phyloP scores from a whole-genome alignment of 92 coral and sea anemone genomes.

The Meandrina meandrites region DNA sequence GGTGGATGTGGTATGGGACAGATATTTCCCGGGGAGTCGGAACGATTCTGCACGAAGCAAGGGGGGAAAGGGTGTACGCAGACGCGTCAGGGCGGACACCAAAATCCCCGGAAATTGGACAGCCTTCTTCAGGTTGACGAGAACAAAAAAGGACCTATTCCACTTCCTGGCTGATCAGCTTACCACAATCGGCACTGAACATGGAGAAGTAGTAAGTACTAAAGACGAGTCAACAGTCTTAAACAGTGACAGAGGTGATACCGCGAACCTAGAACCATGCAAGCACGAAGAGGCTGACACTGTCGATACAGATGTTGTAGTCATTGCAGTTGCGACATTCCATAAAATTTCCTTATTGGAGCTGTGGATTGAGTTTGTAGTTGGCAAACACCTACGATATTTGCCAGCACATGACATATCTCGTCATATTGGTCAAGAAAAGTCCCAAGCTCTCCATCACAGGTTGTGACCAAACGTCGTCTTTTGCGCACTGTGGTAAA shows the following conservation, averaged over 20 bases:
- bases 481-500: constrained; percentile 59
- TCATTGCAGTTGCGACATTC: constrained; percentile 35
- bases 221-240: constrained; percentile 30
- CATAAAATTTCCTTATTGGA: constrained; percentile 30
- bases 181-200: constrained; percentile 31
- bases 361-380: constrained; percentile 67
- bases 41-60: constrained; percentile 15
- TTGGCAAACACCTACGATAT: constrained; percentile 62
- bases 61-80: constrained; percentile 22
- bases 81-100: constrained; percentile 14
- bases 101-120: constrained; percentile 4
- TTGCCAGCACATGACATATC: constrained; percentile 55
- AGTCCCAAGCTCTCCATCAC: constrained; percentile 67
- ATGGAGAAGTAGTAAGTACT: constrained; percentile 44
- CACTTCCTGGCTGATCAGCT: constrained; percentile 31
- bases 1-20: constrained; percentile 58
- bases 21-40: neutral
- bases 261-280: neutral
- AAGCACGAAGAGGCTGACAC: constrained; percentile 3
- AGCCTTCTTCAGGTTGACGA: constrained; percentile 13
- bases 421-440: constrained; percentile 29
- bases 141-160: constrained; percentile 39
- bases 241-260: neutral
- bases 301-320: constrained; percentile 66
- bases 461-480: constrained; percentile 68